Conservation (phyloP, 2,113 vertebrate species). For the Trogon melanurus region DNA sequence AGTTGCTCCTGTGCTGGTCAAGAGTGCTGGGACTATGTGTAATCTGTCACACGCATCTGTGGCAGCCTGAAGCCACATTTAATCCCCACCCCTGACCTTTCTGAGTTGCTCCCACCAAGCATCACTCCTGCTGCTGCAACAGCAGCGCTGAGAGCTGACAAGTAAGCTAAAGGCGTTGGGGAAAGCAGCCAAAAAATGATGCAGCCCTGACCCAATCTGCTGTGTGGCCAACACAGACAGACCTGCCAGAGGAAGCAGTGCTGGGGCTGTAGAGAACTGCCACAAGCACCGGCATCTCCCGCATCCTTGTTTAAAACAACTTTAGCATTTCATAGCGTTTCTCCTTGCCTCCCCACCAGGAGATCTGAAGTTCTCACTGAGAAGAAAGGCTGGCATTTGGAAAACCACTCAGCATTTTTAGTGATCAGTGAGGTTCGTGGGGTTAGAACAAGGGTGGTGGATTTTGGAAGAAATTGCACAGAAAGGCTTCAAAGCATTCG, state of each 20-base stretch:
- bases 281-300: not conserved
- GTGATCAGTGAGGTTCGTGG: not conserved
- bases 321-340: not conserved
- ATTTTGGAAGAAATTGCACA: not conserved
- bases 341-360: not conserved
- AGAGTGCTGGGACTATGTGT: accelerated
- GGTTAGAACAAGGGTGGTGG: not conserved
- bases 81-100: not conserved
- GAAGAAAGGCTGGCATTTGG: not conserved
- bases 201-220: not conserved
- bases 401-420: not conserved
- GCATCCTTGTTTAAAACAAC: not conserved
- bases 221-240: not conserved
- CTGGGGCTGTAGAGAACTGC: not conserved
- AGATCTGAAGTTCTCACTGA: not conserved
- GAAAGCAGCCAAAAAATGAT: not conserved
- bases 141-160: not conserved
- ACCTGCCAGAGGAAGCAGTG: not conserved
- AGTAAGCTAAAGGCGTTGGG: accelerated
- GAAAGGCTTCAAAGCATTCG: not conserved
- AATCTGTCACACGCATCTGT: accelerated
- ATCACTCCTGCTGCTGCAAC: not conserved
- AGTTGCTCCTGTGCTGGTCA: not conserved
- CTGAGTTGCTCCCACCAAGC: not conserved
- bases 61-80: accelerated